phyloP scores from a whole-genome alignment of 2,888 invertebrate genomes.

The Panopea generosa region DNA sequence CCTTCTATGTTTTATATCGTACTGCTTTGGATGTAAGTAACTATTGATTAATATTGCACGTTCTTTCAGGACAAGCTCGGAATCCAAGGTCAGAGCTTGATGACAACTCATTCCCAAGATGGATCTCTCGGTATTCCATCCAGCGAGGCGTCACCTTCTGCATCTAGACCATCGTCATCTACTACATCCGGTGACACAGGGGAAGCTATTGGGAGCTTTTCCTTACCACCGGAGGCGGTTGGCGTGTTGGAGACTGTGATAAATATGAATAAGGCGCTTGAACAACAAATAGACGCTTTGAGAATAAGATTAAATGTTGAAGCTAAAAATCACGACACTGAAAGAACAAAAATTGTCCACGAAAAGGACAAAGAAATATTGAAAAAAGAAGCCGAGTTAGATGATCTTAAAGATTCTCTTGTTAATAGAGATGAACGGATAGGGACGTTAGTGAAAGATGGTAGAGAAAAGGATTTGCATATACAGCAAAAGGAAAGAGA shows the following conservation, averaged over 20 bases:
- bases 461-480: slow-evolving; percentile 67
- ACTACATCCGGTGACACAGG: slow-evolving; percentile 52
- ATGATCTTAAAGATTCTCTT: slow-evolving; percentile 71
- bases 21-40: too few relatives aligned
- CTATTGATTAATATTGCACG: too few relatives aligned
- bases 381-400: slow-evolving; percentile 70
- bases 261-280: slow-evolving; percentile 70
- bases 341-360: slow-evolving; percentile 63
- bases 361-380: slow-evolving; percentile 67
- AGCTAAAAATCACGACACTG: slow-evolving; percentile 69
- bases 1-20: too few relatives aligned
- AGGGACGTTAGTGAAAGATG: slow-evolving; percentile 55
- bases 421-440: slow-evolving; percentile 69
- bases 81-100: slow-evolving; percentile 68
- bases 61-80: slow-evolving; percentile 64
- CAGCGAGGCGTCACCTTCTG: slow-evolving; percentile 49
- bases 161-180: slow-evolving; percentile 63
- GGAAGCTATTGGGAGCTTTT: slow-evolving; percentile 66
- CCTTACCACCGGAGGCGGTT: slow-evolving; percentile 68
- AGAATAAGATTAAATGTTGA: slow-evolving; percentile 74
- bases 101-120: slow-evolving; percentile 48
- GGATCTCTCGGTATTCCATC: slow-evolving; percentile 42
- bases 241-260: slow-evolving; percentile 72
- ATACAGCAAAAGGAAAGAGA: slow-evolving; percentile 70
- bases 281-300: slow-evolving; percentile 73